Base-by-base conservation (phyloP, 92 coral and sea anemone species). In the Umimayanthus kanabou region DNA sequence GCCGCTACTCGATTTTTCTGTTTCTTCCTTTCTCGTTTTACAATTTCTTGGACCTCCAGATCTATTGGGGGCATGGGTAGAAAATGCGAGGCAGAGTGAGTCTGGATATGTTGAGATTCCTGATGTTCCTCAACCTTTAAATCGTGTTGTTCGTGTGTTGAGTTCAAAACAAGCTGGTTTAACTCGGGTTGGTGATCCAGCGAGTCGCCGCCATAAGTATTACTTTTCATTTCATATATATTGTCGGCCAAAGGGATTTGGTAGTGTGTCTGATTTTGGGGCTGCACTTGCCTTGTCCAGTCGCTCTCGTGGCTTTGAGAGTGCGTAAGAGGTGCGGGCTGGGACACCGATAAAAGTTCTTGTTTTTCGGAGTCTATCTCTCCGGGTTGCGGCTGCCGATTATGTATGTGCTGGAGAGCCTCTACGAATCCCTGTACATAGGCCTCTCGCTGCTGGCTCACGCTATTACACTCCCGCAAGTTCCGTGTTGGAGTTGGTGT, bases 1-100 rank as follows among this genome's bases (percentile, higher is more conserved):
- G 99, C 99, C 11, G 99, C 99, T 14, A 97, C 99, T 6, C 99
- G 90, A 83, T 97, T 97, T 87, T 97, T 97, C 78, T 97, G 99
- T 80, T 97, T 97, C 89, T 97, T 97, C 67, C 99, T 73, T 28
- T 97, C 99, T 6, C 99, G 93, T 85, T 96, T 96, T 18, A 96
- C 99, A 61, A 96, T 93, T 85, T 96, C 99, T 85, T 96, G 99
- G 28, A 96, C 93, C 85, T 95, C 97, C 72, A 96, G 83, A 85
- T 96, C 98, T 40, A 96, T 96, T 2, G 99, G 99, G 23, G 98
- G 99, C 26, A 96, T 85, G 1, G 98, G 98, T 0, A 94, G 94
- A 10, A 90, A 86, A 26, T 86, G 90, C 8, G 90, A 11, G 2
- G 81, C 88, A 9, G 87, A 85, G 57, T 91, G 95, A 11, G 72